Base-by-base conservation (phyloP, 2,888 invertebrate genomes). In the Exocentrus adspersus region DNA sequence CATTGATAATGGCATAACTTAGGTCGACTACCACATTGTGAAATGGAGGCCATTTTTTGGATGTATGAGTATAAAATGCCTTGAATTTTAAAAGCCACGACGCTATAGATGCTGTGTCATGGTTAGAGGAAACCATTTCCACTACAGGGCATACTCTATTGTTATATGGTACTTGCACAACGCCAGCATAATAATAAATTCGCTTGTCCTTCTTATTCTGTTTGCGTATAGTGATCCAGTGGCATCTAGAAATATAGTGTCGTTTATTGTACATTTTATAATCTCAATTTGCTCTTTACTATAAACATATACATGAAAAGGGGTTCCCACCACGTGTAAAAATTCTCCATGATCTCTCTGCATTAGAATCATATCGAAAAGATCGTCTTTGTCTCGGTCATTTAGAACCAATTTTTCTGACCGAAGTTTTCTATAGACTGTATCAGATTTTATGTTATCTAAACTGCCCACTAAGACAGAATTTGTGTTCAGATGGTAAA, bases 101-200 rank as follows among this genome's bases (percentile, higher is more conserved):
- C 2, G 32, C 51, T 9, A 17, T 51, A n/a, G 37, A 20, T 3
- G 21, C 37, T 2, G 32, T 17, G 32, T 32, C 32, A 10, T 51
- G 51, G n/a, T 1, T 19, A 37, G 17, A 51, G 2, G 37, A 51
- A 6, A 32, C 32, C 17, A 51, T 30, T 16, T 51, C 51, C 1
- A 51, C 2, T 3, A 51, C 37, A 4, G 37, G 51, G n/a, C 32
- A 32, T 19, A 37, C 51, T 2, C 32, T 10, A 17, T 14, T 32
- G 32, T 51, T 51, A 10, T 12, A 37, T 12, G 17, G 37, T 17
- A 19, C 2, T 14, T 19, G 32, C 17, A 51, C 14, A 2, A 37
- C 51, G 10, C 32, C 37, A 2, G 51, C 51, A 20, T 51, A 51
- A 32, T 51, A 51, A 19, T 51, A 51, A 37, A 32, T 51, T 37